Evolutionary conservation across 2,888 invertebrate species (phyloP).

Genomic region (Sarcophaga carnaria): DNA sequence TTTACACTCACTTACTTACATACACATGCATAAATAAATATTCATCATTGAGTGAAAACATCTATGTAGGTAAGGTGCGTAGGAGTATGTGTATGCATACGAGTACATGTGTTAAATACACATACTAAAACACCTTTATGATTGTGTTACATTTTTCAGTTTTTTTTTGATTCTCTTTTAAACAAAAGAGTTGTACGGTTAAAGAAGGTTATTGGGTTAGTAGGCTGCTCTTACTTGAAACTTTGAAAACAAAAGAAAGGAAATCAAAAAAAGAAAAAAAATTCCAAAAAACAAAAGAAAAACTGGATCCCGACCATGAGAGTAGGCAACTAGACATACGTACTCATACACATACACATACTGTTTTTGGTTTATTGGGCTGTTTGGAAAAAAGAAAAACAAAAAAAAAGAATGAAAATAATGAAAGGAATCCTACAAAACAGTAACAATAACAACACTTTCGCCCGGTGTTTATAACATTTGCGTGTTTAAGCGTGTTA

Average conservation of each 20-base stretch:
- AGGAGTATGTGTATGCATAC: background rate
- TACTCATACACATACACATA: background rate
- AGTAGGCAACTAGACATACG: background rate
- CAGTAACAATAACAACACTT: background rate
- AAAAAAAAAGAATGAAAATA: background rate
- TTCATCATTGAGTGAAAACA: conserved; percentile 29
- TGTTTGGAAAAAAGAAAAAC: background rate
- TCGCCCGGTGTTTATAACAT: background rate
- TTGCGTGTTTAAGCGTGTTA: conserved; percentile 4
- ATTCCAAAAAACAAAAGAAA: background rate
- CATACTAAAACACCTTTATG: background rate
- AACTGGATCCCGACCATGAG: background rate
- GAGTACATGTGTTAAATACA: background rate
- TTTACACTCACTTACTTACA: background rate
- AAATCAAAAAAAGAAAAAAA: background rate
- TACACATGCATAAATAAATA: conserved; percentile 30
- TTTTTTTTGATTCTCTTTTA: background rate
- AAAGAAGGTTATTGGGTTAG: conserved; percentile 63
- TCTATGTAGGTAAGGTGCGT: background rate
- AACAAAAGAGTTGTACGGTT: conserved; percentile 39
- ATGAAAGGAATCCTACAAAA: background rate
- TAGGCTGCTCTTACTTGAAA: conserved; percentile 53
- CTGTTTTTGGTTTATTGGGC: background rate
- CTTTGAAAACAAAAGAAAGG: conserved; percentile 26
- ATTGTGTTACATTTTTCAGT: conserved; percentile 7